A percentile compares a stretch with the other conserved stretches of the same genome.
phyloP scores from a whole-genome alignment of 2,113 vertebrate species.

The Fregata magnificens region DNA sequence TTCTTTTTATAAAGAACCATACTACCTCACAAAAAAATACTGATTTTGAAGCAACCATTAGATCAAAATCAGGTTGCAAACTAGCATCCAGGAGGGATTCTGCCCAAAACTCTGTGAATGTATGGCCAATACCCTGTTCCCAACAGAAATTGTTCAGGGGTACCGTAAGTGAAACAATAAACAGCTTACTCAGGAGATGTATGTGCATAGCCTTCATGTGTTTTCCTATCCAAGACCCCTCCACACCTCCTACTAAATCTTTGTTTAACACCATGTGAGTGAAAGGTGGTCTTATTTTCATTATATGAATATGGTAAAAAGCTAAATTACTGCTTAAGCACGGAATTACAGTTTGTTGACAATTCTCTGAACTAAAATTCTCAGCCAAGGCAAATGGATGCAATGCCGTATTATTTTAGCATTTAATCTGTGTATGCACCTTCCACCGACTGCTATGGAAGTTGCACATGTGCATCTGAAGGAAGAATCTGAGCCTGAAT shows the following conservation, averaged over 20 bases:
- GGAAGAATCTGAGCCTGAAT: not conserved
- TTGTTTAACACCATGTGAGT: not conserved
- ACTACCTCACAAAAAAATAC: not conserved
- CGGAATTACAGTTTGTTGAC: not conserved
- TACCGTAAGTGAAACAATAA: not conserved
- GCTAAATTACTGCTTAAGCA: too few relatives aligned
- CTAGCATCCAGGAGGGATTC: not conserved
- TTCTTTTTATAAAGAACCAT: slow-evolving; percentile 5
- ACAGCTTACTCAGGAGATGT: not conserved
- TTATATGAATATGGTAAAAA: not conserved
- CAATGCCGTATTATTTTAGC: not conserved
- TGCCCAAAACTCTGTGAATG: not conserved
- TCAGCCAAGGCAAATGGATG: not conserved
- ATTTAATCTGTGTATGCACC: not conserved
- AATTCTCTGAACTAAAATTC: not conserved
- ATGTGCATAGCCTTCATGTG: not conserved
- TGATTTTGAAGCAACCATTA: not conserved
- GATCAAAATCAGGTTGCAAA: not conserved
- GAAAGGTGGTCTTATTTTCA: not conserved
- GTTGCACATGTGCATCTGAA: not conserved
- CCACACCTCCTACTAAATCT: not conserved
- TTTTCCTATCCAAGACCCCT: not conserved
- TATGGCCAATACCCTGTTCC: not conserved
- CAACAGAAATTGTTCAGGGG: not conserved
- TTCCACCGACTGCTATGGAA: not conserved